Percentiles rank a stretch among this genome's conserved stretches.
Conservation (phyloP, 2,888 invertebrate species). For the Notodonta dromedarius region DNA sequence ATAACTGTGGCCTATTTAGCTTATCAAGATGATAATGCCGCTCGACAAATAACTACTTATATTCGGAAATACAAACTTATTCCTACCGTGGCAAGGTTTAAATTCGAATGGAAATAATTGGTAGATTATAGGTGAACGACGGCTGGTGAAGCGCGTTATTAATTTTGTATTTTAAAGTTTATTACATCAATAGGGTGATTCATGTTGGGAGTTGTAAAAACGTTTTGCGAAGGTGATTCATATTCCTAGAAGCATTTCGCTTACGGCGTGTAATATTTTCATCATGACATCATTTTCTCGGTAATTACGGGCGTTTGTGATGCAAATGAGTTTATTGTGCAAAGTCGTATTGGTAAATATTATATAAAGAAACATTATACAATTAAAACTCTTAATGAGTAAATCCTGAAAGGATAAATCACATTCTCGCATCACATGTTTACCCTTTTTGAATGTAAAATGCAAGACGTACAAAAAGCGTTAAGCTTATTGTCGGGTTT, state of each 20-base stretch:
- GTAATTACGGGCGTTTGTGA: background rate
- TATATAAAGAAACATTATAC: no score
- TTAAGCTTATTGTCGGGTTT: no score
- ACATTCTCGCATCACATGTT: no score
- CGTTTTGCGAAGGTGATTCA: background rate
- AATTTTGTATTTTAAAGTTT: background rate
- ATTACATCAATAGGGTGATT: background rate
- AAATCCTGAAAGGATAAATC: no score
- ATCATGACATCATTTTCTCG: background rate
- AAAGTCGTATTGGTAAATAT: background rate
- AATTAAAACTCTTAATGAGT: no score
- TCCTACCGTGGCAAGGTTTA: background rate
- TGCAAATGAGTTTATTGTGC: background rate
- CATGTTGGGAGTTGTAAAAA: background rate
- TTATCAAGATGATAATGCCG: slow-evolving; percentile 39
- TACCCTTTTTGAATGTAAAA: no score
- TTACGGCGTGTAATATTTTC: slow-evolving; percentile 1
- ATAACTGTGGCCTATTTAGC: slow-evolving; percentile 48
- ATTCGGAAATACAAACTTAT: background rate
- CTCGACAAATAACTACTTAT: slow-evolving; percentile 6
- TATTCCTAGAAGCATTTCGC: background rate
- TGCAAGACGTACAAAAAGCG: no score
- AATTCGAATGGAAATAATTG: background rate
- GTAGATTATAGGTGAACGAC: background rate
- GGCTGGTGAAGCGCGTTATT: background rate